Evolutionary conservation across 30 jellyfish, hydroid and myxozoan species (phyloP).

Genomic region (Aurelia coerulea): DNA sequence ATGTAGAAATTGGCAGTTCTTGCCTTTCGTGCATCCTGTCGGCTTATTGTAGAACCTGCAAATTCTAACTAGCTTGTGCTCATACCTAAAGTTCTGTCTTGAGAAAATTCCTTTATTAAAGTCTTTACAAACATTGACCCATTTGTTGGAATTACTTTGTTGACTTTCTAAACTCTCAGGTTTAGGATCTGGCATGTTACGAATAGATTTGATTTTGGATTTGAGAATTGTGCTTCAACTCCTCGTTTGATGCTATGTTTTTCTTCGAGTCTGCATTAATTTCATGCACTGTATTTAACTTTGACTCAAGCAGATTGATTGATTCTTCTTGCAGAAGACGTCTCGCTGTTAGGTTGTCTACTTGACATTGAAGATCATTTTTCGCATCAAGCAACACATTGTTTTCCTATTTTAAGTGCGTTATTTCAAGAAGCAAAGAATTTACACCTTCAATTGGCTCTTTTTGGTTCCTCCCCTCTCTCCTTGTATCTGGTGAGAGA

Average conservation of each 20-base stretch:
- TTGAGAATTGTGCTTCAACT: neutral
- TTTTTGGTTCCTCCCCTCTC: too few species aligned
- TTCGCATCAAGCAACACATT: neutral
- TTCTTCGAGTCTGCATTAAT: too few species aligned
- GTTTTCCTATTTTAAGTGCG: neutral
- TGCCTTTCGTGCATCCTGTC: too few species aligned
- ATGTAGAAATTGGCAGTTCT: too few species aligned
- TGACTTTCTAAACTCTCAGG: neutral
- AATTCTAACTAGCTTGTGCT: neutral
- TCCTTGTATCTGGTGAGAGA: too few species aligned
- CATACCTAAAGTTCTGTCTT: neutral
- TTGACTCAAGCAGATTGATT: too few species aligned
- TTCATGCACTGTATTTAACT: too few species aligned
- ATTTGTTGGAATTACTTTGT: too few species aligned
- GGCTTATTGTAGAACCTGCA: neutral
- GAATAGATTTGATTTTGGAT: neutral
- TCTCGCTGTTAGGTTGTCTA: conserved; percentile 9
- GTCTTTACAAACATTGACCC: too few species aligned
- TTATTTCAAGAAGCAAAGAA: neutral
- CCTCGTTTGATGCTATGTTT: neutral
- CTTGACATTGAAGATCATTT: neutral
- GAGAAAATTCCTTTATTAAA: too few species aligned
- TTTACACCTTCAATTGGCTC: too few species aligned
- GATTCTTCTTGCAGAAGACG: too few species aligned
- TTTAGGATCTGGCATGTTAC: neutral